Evolutionary conservation across 2,113 vertebrate species (phyloP), one percentile per base, ranked within the genome.

Genomic region (Callorhinus ursinus): DNA sequence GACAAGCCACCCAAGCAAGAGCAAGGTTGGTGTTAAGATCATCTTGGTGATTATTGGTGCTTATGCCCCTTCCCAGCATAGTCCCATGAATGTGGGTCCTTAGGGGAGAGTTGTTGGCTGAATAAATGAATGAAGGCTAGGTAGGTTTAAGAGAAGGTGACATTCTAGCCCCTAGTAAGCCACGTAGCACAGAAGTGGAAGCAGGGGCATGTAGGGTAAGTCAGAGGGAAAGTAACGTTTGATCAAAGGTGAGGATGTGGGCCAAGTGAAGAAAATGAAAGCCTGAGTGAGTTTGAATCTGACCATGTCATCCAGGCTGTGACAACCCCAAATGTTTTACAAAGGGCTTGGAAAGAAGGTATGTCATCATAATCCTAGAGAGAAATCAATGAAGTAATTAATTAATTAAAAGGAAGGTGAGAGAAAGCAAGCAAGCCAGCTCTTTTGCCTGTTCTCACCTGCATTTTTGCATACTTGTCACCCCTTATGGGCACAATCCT

Each of bases 11-110:
- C 51, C 7, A 9, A 42, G 46, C 19, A 18, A 31, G 18, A 87
- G 4, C 31, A 61, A 81, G 49, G 5, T 18, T 46, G 4, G 0
- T 1, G 0, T 26, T 24, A 22, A 69, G 65, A 26, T 16, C 26
- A 2, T 13, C 46, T n/a, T 14, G 49, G 33, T 46, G 18, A 33
- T 74, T 19, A 2, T 28, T 10, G 53, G 13, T 7, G 7, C 53
- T 72, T 2, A 2, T 67, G 55, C 13, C 46, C 39, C 49, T 22
- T 81, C 76, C 39, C 11, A 24, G 5, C 7, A 1, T 0, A 13
- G 11, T 36, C 57, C 59, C 15, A 4, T 33, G 7, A 36, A 69
- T 1, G 2, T 13, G 51, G 1, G 10, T 67, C 55, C 46, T n/a
- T 1, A 2, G 7, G 77, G 51, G 46, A 24, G 67, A n/a, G 31